Conservation (phyloP, 35 echinoderm and acorn worm species). For the Patiria miniata region DNA sequence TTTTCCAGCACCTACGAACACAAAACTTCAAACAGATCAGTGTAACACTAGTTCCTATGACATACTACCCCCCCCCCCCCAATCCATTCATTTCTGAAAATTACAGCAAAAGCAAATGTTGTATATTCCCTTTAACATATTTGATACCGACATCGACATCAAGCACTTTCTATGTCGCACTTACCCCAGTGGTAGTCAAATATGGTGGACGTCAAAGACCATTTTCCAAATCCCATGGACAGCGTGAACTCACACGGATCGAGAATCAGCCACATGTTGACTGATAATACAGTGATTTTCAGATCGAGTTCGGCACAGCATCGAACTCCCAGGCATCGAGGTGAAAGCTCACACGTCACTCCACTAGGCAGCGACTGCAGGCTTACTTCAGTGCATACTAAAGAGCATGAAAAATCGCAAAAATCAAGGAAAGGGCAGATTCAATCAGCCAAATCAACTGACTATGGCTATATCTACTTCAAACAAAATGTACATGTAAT, state of each 20-base stretch:
- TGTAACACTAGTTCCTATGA: too few species aligned
- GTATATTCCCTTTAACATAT: not conserved
- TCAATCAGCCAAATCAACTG: not conserved
- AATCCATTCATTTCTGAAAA: too few species aligned
- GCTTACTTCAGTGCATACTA: not conserved
- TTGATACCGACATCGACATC: not conserved
- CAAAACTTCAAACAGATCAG: too few species aligned
- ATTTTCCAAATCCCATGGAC: conserved; percentile 21
- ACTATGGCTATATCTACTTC: not conserved
- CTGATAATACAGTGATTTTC: not conserved
- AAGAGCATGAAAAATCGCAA: not conserved
- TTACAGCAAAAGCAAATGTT: too few species aligned
- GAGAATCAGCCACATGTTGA: not conserved
- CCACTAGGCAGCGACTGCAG: not conserved
- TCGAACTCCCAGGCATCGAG: conserved; percentile 20
- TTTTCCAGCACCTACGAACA: too few species aligned
- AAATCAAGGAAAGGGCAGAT: not conserved
- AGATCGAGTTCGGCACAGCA: conserved; percentile 40
- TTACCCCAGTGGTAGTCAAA: conserved; percentile 45
- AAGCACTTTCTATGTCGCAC: not conserved
- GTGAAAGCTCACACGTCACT: conserved; percentile 7
- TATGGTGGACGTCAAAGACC: conserved; percentile 12
- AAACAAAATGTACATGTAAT: not conserved
- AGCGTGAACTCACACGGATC: conserved; percentile 27
- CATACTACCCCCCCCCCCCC: too few species aligned